These are phyloP conservation scores for Parazoanthus atlanticus DNA, from an alignment of 92 coral and sea anemone genomes.

Conservation along the genomic window DNA sequence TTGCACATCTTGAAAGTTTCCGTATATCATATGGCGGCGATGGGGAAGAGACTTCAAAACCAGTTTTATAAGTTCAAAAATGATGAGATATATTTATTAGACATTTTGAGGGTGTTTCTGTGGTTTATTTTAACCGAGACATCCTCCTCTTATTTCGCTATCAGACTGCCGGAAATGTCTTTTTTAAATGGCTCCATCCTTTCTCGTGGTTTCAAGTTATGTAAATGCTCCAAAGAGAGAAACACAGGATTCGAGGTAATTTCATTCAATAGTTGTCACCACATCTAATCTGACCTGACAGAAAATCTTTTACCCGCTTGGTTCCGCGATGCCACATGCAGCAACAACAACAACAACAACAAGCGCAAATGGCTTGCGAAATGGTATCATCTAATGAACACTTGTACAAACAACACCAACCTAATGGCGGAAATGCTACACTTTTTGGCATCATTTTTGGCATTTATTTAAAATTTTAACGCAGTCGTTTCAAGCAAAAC, in stretches of 20 bases:
- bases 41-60: background rate
- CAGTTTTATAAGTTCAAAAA: background rate
- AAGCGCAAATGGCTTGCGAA: slow-evolving; percentile 23
- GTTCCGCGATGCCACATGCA: slow-evolving; percentile 16
- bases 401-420: slow-evolving; percentile 22
- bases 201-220: background rate
- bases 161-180: slow-evolving; percentile 12
- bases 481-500: background rate
- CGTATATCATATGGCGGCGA: background rate
- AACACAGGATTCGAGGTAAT: background rate
- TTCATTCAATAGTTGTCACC: slow-evolving; percentile 18
- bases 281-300: background rate
- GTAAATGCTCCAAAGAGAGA: background rate
- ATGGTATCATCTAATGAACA: background rate
- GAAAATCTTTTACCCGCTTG: background rate
- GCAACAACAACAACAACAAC: background rate
- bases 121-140: background rate
- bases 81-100: background rate
- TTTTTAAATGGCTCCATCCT: background rate
- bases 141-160: background rate
- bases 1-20: background rate
- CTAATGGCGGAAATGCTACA: background rate
- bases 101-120: background rate
- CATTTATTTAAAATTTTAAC: background rate
- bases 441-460: background rate